Conservation (phyloP, 2,113 vertebrate genomes). For the Apaloderma vittatum region DNA sequence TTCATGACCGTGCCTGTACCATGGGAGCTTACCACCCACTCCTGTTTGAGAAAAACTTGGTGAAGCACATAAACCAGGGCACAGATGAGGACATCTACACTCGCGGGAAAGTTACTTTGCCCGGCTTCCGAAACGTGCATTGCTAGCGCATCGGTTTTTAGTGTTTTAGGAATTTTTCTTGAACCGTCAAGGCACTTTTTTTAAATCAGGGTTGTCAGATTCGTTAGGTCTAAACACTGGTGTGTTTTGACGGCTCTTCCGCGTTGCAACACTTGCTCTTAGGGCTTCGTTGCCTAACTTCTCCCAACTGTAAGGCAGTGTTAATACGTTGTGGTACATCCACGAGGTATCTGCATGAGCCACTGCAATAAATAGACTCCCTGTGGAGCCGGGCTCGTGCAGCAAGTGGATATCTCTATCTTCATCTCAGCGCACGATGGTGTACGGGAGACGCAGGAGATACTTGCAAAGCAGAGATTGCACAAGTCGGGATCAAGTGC, state of each 20-base stretch:
- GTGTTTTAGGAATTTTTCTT: neutral
- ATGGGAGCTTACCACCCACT: conserved; percentile 85
- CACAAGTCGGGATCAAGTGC: neutral
- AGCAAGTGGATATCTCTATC: neutral
- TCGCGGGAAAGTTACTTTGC: conserved; percentile 77
- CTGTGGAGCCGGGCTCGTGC: neutral
- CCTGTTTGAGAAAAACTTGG: conserved; percentile 85
- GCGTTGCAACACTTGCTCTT: conserved; percentile 6
- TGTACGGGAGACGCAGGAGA: neutral
- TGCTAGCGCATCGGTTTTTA: conserved; percentile 32
- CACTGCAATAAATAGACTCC: neutral
- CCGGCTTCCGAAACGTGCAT: conserved; percentile 68
- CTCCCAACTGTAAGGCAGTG: neutral
- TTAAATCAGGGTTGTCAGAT: conserved; percentile 27
- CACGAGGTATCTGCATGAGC: neutral
- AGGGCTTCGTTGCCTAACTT: neutral
- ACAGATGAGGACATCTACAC: conserved; percentile 77
- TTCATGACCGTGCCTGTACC: conserved; percentile 80
- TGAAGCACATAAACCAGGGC: conserved; percentile 81
- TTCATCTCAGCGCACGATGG: neutral
- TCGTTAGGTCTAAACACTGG: conserved; percentile 42
- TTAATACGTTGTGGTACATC: neutral
- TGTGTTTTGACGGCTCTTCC: conserved; percentile 46
- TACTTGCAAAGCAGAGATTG: neutral
- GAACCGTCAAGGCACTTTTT: conserved; percentile 68